phyloP scores from a whole-genome alignment of 2,797 vertebrate species.

The Sternotherus odoratus region DNA sequence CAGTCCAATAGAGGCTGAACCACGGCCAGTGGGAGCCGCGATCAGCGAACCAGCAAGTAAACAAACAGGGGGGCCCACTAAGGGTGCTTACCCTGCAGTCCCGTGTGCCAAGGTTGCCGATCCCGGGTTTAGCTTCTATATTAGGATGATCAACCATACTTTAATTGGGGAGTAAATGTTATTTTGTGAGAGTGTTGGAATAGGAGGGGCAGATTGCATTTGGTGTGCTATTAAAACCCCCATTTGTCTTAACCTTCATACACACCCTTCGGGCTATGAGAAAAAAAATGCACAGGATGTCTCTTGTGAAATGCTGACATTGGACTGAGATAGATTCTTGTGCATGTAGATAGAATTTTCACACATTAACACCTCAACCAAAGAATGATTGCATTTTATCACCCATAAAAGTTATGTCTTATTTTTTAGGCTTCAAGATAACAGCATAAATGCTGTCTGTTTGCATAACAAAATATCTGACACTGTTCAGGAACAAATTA shows the following conservation, averaged over 20 bases:
- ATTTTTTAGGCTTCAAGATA: conserved; percentile 31
- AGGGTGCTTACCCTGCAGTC: too few relatives aligned
- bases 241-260: conserved; percentile 38
- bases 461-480: conserved; percentile 62
- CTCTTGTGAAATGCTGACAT: conserved; percentile 25
- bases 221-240: conserved; percentile 1
- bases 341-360: conserved; percentile 6
- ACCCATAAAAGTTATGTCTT: neutral
- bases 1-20: too few relatives aligned
- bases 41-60: too few relatives aligned
- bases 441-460: conserved; percentile 24
- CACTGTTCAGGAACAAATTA: conserved; percentile 61
- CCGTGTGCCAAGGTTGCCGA: too few relatives aligned
- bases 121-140: conserved; percentile 19
- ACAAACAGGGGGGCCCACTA: too few relatives aligned
- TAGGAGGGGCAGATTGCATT: neutral
- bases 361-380: conserved; percentile 24
- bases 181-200: neutral
- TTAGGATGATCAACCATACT: neutral
- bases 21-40: too few relatives aligned
- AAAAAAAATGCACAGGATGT: neutral
- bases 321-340: conserved; percentile 9
- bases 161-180: neutral
- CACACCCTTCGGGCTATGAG: neutral
- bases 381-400: conserved; percentile 25